phyloP scores from a whole-genome alignment of 2,113 vertebrate genomes.

The Notarius quadriscutis region DNA sequence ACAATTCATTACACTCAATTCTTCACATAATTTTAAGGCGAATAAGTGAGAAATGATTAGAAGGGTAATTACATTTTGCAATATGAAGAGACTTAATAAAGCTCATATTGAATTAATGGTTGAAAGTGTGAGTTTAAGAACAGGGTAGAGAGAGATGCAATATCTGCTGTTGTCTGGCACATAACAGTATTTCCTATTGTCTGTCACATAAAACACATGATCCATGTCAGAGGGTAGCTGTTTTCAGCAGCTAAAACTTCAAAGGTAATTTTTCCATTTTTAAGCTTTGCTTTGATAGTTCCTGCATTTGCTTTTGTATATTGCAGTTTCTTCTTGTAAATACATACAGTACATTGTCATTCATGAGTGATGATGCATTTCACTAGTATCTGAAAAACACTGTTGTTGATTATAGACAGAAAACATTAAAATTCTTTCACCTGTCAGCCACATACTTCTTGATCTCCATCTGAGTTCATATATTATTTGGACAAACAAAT shows the following conservation, averaged over 20 bases:
- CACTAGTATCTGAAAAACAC: not conserved
- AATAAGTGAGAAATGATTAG: constrained; percentile 67
- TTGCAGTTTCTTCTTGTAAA: not conserved
- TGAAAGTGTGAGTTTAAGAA: constrained; percentile 37
- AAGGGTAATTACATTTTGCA: constrained; percentile 69
- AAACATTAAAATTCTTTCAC: constrained; percentile 18
- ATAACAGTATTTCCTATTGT: constrained; percentile 8
- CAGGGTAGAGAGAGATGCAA: not conserved
- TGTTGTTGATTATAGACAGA: not conserved
- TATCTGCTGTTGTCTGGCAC: constrained; percentile 18
- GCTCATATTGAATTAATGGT: constrained; percentile 65
- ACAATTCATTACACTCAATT: constrained; percentile 71
- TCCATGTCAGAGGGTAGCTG: not conserved
- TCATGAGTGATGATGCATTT: not conserved
- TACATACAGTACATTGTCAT: not conserved
- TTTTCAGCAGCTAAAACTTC: not conserved
- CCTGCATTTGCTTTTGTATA: not conserved
- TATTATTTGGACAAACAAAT: constrained; percentile 28
- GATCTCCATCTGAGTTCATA: constrained; percentile 22
- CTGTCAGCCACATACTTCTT: constrained; percentile 1
- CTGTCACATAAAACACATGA: constrained; percentile 11
- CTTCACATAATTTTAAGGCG: constrained; percentile 62
- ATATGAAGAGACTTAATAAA: constrained; percentile 68
- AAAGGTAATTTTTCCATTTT: not conserved
- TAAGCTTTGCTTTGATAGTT: not conserved